phyloP scores from a whole-genome alignment of 2,113 vertebrate genomes.

The Syngnathus floridae region DNA sequence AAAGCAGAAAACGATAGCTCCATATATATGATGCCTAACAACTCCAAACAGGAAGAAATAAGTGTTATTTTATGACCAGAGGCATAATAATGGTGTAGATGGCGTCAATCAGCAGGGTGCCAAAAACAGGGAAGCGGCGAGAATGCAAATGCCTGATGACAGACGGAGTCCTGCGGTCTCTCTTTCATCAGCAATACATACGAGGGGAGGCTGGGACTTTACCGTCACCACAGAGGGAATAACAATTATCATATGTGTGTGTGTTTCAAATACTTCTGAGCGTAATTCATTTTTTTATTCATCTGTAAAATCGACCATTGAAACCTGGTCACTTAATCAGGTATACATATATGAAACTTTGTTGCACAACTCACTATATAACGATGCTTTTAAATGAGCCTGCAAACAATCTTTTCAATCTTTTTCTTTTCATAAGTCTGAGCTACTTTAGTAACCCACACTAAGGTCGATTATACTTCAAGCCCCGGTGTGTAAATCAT shows the following conservation, averaged over 20 bases:
- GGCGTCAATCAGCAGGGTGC: constrained; percentile 58
- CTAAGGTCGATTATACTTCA: neutral
- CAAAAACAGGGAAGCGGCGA: constrained; percentile 45
- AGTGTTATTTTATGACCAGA: constrained; percentile 64
- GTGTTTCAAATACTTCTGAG: neutral
- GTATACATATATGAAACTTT: too few relatives aligned
- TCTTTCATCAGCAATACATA: constrained; percentile 33
- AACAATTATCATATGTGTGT: constrained; percentile 20
- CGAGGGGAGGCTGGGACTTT: constrained; percentile 21
- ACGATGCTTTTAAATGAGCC: too few relatives aligned
- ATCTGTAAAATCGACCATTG: too few relatives aligned
- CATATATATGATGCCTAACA: constrained; percentile 46
- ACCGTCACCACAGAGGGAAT: constrained; percentile 21
- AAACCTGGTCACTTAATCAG: too few relatives aligned
- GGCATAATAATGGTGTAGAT: constrained; percentile 53
- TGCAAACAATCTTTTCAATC: too few relatives aligned
- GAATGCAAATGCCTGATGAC: constrained; percentile 54
- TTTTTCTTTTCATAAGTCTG: too few relatives aligned
- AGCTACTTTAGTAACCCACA: too few relatives aligned
- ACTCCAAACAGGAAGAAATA: constrained; percentile 40
- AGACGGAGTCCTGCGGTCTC: constrained; percentile 27
- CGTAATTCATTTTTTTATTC: too few relatives aligned
- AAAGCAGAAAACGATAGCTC: neutral
- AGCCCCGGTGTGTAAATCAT: constrained; percentile 8
- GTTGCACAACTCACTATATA: too few relatives aligned